These are phyloP conservation scores for Meganola albula DNA, from an alignment of 2,888 invertebrate genomes.

Conservation along the genomic window DNA sequence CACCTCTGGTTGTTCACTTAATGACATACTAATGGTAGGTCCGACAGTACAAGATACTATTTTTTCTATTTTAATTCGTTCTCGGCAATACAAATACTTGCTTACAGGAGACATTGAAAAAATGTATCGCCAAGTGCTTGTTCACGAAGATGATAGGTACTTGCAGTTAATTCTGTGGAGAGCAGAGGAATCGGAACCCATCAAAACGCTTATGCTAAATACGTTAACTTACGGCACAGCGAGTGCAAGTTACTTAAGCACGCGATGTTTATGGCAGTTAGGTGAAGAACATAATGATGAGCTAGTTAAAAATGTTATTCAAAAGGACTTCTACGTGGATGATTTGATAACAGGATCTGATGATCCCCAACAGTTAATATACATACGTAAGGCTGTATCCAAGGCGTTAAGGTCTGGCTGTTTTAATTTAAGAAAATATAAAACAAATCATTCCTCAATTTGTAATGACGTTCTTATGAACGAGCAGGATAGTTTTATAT, in stretches of 20 bases:
- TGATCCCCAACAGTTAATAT: neutral
- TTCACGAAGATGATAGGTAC: constrained; percentile 1
- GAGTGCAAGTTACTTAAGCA: neutral
- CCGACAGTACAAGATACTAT: constrained; percentile 6
- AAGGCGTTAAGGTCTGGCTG: constrained; percentile 7
- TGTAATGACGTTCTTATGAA: constrained; percentile 1
- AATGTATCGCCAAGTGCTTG: constrained; percentile 3
- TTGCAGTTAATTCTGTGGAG: constrained; percentile 4
- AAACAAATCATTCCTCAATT: constrained; percentile 3
- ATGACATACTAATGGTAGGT: constrained; percentile 6
- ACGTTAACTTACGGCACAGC: constrained; percentile 6
- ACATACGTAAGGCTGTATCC: neutral
- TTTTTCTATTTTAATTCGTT: constrained; percentile 9
- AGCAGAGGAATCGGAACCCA: neutral
- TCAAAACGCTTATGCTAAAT: neutral
- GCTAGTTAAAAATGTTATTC: constrained; percentile 21
- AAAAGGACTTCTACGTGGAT: constrained; percentile 26
- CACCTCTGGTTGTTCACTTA: constrained; percentile 15
- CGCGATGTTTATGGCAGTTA: constrained; percentile 20
- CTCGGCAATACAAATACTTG: constrained; percentile 8
- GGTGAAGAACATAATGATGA: constrained; percentile 22
- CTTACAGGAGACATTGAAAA: constrained; percentile 7
- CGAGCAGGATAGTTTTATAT: constrained; percentile 12
- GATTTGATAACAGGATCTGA: constrained; percentile 17
- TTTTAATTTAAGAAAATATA: constrained; percentile 17